Base-by-base conservation (phyloP, 2,888 invertebrate genomes). In the Torymus tubicola region DNA sequence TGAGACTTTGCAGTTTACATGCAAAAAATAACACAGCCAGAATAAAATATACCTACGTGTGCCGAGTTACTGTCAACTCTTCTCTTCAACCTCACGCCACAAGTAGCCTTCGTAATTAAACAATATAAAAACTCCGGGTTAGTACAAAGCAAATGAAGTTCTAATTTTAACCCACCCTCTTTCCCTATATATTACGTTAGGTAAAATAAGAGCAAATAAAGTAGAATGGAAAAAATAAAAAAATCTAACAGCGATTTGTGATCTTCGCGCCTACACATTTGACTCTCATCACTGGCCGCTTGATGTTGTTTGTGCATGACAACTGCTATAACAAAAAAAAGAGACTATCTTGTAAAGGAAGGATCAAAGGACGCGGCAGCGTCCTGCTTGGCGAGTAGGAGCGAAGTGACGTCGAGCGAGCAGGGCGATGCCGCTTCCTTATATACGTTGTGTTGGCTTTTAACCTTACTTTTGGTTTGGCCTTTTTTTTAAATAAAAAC, bases 251-350 rank as follows among this genome's bases (percentile, higher is more conserved):
- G 31, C 65, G 13, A 31, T n/a, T 61, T 67, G 61, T 31, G 68
- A 13, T 61, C 61, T 21, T 78, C 78, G 65, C 71, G 78, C 71
- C 71, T 63, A 53, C 64, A 70, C 57, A 74, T 74, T 73, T 69
- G 78, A 78, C 78, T 73, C 64, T 57, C 52, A 52, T 70, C 68
- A 63, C 42, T 82, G 55, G 21, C 21, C n/a, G 53, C 1, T 21
- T 21, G 2, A 2, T 21, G 21, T 2, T 21, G 21, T 21, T 21
- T 21, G 1, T 21, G 21, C 1, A 21, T 2, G 21, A 21, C 21
- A n/a, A n/a, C n/a, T n/a, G n/a, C n/a, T n/a, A n/a, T n/a, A n/a
- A n/a, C n/a, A n/a, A n/a, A n/a, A n/a, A n/a, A n/a, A n/a, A n/a
- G n/a, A n/a, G n/a, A n/a, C n/a, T n/a, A n/a, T n/a, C n/a, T n/a